Evolutionary conservation across 2,113 vertebrate genomes (phyloP), one percentile per base, ranked within the genome.

Genomic region (Rhodinocichla rosea): DNA sequence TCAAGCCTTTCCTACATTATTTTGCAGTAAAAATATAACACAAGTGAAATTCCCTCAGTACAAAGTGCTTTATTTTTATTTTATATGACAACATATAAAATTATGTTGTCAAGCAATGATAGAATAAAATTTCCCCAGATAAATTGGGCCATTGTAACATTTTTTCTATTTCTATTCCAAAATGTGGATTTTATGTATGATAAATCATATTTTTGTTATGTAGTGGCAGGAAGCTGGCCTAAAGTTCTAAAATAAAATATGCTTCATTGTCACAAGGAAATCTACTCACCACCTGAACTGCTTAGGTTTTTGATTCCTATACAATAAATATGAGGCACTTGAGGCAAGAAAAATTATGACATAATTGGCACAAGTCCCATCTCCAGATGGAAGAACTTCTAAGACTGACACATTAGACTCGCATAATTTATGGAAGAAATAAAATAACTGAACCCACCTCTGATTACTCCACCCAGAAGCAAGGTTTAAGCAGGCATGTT

Each of bases 341-440:
- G 90, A 96, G 95, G 93, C 93, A 97, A 95, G 79, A 83, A 93
- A 90, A 86, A 92, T 86, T 70, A 96, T 92, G 67, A 96, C 93
- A 95, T 92, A 93, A 94, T 95, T 96, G 94, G 96, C 96, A 89
- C 53, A 94, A 93, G 79, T 96, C 96, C 94, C 92, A 94, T 95
- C 93, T 96, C 92, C 94, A 96, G 95, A 93, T 95, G 95, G 90
- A 94, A 82, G 79, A 94, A 90, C 93, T 96, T 97, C 84, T 93
- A 78, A 95, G 87, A 88, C 91, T 75, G 85, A 95, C 85, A 92
- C 20, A 62, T 92, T 77, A 91, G 82, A 67, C 75, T 95, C 67
- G 4, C 33, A 50, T 95, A 86, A 95, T 97, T 96, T 96, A 96
- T 45, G 76, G 60, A 68, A 94, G 90, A 94, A 97, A 89, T 92